Base-by-base conservation (phyloP, 1,140 invertebrate genomes). In the Calosoma granatense region DNA sequence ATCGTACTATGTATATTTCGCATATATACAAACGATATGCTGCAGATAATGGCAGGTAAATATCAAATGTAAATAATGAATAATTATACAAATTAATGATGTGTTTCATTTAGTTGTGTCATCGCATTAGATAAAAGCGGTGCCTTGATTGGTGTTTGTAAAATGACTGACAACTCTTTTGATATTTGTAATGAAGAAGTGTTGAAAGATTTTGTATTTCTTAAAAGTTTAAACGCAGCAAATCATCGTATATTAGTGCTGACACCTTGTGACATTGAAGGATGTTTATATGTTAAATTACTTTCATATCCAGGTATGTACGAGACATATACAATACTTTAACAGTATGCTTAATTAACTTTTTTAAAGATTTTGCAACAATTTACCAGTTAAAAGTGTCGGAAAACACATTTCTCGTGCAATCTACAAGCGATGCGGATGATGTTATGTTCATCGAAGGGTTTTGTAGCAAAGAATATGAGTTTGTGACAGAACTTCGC, bases 401-500 rank as follows among this genome's bases (percentile, higher is more conserved):
- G 6, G 17, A 12, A 11, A 47, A 47, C 15, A 47, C 41, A 12
- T 47, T 12, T 47, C 15, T 47, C 6, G 41, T 47, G 17, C 9
- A 47, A 12, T 12, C 17, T 11, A 11, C 9, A 12, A 47, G 41
- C 17, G 41, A 47, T 4, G 9, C 9, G 17, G 41, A 47, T 47
- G 41, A 47, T 4, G 17, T 47, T 4, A 47, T 47, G 41, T 47
- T 47, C 17, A 47, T 47, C 15, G 41, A 47, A 47, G 41, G 41
- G 6, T 4, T 30, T 14, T 12, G 9, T 47, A 4, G 9, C 6
- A 9, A 17, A 11, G 17, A 17, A 12, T 12, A 6, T 4, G 41
- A 47, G 4, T 12, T 17, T 4, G 17, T 47, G 4, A 9, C 3
- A 6, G 41, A 47, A 17, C 17, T 47, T 4, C 41, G 41, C 3